phyloP scores from a whole-genome alignment of 1,140 invertebrate genomes.

The Drosophila truncata region DNA sequence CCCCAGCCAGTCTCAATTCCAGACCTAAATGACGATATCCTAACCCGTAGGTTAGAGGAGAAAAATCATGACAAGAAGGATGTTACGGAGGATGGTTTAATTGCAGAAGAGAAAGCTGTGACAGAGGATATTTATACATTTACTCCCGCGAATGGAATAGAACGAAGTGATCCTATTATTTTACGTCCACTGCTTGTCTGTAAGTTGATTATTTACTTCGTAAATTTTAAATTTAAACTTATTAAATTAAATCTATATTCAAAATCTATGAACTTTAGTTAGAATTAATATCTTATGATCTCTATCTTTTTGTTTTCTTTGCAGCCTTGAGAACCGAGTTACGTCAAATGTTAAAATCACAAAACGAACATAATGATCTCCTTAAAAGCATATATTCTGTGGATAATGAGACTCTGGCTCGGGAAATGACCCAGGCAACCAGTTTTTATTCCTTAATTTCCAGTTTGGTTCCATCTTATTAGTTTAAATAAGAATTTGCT shows the following conservation, averaged over 20 bases:
- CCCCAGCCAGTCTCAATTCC: neutral
- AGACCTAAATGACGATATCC: neutral
- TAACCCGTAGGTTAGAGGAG: neutral
- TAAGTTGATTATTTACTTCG: neutral
- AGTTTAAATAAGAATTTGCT: neutral
- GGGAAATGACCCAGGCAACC: neutral
- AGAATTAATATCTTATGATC: neutral
- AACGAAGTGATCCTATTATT: neutral
- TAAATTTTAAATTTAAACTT: neutral
- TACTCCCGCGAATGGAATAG: neutral
- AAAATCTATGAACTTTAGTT: too few species aligned
- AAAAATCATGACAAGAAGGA: neutral
- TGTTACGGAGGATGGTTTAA: neutral
- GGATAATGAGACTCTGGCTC: neutral
- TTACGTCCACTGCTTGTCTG: neutral
- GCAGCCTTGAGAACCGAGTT: neutral
- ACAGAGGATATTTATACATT: neutral
- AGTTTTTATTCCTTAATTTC: neutral
- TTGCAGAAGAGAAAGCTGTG: neutral
- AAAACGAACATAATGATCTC: neutral
- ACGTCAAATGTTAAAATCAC: neutral
- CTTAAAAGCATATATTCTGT: neutral
- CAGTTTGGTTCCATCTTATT: slow-evolving; percentile 15
- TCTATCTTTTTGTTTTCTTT: neutral
- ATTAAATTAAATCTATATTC: too few species aligned